Percentiles rank a stretch among this genome's conserved stretches.
These are phyloP conservation scores for Mamestra configurata DNA, from an alignment of 1,140 invertebrate species.

Conservation along the genomic window DNA sequence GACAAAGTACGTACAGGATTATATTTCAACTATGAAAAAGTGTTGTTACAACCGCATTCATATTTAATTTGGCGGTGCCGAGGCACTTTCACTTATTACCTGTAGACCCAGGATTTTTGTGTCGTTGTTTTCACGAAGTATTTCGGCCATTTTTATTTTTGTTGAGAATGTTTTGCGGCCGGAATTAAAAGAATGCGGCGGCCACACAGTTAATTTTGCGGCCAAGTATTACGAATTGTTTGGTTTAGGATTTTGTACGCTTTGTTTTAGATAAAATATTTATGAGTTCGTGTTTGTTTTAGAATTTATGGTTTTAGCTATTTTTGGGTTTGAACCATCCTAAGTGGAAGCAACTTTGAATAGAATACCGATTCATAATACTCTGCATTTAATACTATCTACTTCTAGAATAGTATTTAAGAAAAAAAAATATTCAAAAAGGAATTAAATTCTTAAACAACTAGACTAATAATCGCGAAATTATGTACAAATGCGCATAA, in stretches of 20 bases:
- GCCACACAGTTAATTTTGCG: conserved; percentile 40
- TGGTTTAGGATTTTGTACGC: conserved; percentile 28
- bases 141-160: conserved; percentile 34
- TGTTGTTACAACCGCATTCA: conserved; percentile 57
- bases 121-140: conserved; percentile 47
- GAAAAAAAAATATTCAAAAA: no score
- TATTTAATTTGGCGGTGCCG: conserved; percentile 65
- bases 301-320: neutral
- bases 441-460: no score
- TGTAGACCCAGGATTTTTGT: conserved; percentile 51
- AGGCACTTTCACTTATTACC: conserved; percentile 68
- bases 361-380: no score
- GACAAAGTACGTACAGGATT: conserved; percentile 57
- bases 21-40: conserved; percentile 57
- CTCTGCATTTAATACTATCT: no score
- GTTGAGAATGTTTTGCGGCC: conserved; percentile 24
- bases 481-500: no score
- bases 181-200: conserved; percentile 41
- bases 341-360: neutral
- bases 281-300: conserved; percentile 19
- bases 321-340: neutral
- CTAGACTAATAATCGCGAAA: no score
- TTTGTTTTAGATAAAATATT: conserved; percentile 45
- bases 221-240: conserved; percentile 42
- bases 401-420: no score